These are phyloP conservation scores for Phenganax subtilis DNA, from an alignment of 92 coral and sea anemone species.

Conservation along the genomic window DNA sequence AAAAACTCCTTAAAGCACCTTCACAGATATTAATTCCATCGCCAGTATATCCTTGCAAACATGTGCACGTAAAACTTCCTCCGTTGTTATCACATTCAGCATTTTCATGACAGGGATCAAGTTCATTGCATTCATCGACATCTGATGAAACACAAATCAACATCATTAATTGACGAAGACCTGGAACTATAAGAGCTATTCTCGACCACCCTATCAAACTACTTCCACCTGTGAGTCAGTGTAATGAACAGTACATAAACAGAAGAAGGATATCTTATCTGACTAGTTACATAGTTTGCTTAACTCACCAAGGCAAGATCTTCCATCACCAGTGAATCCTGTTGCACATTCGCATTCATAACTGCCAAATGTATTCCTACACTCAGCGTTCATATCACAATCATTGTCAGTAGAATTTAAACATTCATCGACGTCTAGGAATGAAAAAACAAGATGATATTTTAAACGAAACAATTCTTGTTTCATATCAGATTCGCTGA, in stretches of 20 bases:
- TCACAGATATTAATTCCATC: not conserved
- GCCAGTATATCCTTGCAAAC: constrained; percentile 14
- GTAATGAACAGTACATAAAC: not conserved
- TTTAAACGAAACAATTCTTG: not conserved
- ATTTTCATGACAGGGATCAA: constrained; percentile 64
- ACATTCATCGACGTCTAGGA: not conserved
- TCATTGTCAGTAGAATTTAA: not conserved
- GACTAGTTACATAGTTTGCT: not conserved
- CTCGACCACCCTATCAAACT: too few species aligned
- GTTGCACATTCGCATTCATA: constrained; percentile 57
- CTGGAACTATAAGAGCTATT: too few species aligned
- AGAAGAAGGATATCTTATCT: too few species aligned
- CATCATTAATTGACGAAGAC: not conserved
- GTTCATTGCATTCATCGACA: constrained; percentile 58
- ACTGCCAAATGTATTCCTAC: constrained; percentile 55
- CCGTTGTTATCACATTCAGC: constrained; percentile 64
- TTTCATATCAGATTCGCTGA: not conserved
- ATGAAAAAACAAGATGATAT: not conserved
- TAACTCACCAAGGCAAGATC: constrained; percentile 5
- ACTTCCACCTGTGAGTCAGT: not conserved
- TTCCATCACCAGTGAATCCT: constrained; percentile 79
- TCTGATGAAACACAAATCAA: constrained; percentile 40
- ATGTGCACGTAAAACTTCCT: constrained; percentile 64
- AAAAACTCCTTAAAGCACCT: not conserved
- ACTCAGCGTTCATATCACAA: constrained; percentile 49